These are phyloP conservation scores for Perizoma flavofasciatum DNA, from an alignment of 2,888 invertebrate genomes.

Conservation along the genomic window DNA sequence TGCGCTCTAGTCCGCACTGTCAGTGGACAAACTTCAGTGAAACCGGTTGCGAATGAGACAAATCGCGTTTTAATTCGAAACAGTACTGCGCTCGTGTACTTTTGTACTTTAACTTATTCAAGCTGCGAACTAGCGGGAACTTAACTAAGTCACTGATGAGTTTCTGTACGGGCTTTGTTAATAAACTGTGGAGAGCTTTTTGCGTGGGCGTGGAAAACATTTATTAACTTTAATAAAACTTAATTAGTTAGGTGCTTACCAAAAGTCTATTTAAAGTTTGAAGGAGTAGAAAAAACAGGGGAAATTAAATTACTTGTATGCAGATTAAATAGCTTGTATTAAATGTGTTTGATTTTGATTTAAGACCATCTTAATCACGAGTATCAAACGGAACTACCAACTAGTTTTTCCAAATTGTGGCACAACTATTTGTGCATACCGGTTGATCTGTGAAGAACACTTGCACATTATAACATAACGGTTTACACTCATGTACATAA, in stretches of 20 bases:
- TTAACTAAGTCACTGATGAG: constrained; percentile 1
- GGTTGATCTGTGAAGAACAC: background rate
- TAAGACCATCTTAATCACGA: too few relatives aligned
- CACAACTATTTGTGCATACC: background rate
- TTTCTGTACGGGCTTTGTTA: background rate
- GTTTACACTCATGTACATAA: too few relatives aligned
- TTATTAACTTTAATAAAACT: too few relatives aligned
- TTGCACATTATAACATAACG: background rate
- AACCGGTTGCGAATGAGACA: constrained; percentile 21
- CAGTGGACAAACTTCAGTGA: constrained; percentile 11
- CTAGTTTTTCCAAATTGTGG: too few relatives aligned
- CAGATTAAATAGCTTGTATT: background rate
- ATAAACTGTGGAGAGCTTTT: background rate
- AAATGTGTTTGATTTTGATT: too few relatives aligned
- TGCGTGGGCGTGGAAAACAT: too few relatives aligned
- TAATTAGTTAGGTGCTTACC: too few relatives aligned
- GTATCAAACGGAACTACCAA: too few relatives aligned
- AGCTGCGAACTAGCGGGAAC: constrained; percentile 14
- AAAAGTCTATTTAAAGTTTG: background rate
- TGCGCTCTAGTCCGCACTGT: background rate
- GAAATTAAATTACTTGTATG: background rate
- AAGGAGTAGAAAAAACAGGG: background rate
- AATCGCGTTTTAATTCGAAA: constrained; percentile 23
- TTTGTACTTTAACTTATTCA: constrained; percentile 40
- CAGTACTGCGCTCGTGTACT: constrained; percentile 9